phyloP scores from a whole-genome alignment of 2,888 invertebrate genomes.

The Rhingia rostrata region DNA sequence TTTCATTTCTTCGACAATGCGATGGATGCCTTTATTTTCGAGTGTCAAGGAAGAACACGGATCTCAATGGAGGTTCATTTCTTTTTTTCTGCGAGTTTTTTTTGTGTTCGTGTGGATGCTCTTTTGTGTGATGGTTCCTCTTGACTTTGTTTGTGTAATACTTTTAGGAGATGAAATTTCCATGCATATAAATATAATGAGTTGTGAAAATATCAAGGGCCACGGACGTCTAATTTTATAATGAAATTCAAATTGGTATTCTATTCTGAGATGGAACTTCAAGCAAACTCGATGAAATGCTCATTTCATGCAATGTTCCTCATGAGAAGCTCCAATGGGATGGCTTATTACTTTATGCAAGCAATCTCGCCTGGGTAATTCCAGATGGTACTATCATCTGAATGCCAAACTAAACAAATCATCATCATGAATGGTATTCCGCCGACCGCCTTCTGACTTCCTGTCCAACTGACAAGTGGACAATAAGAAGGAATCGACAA shows the following conservation, averaged over 20 bases:
- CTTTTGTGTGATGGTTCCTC: not conserved
- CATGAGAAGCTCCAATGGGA: not conserved
- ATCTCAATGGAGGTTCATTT: conserved; percentile 9
- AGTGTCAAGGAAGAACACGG: not conserved
- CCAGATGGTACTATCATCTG: conserved; percentile 36
- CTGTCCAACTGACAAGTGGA: conserved; percentile 48
- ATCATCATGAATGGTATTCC: conserved; percentile 34
- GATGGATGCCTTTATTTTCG: conserved; percentile 11
- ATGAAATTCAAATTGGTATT: conserved; percentile 15
- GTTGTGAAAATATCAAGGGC: not conserved
- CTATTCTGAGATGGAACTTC: conserved; percentile 33
- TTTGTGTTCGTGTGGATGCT: conserved; percentile 1
- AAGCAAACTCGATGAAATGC: conserved; percentile 21
- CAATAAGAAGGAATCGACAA: conserved; percentile 26
- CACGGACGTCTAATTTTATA: not conserved
- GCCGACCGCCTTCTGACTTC: conserved; percentile 11
- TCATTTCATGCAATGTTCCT: conserved; percentile 9
- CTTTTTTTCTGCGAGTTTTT: not conserved
- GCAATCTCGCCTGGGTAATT: conserved; percentile 51
- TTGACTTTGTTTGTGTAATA: conserved; percentile 12
- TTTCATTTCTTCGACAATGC: not conserved
- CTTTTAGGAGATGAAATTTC: conserved; percentile 19
- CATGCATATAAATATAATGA: conserved; percentile 20
- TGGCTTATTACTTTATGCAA: conserved; percentile 1
- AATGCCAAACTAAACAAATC: conserved; percentile 59